Conservation (phyloP, 2,888 invertebrate genomes). For the Anthrax anthrax region DNA sequence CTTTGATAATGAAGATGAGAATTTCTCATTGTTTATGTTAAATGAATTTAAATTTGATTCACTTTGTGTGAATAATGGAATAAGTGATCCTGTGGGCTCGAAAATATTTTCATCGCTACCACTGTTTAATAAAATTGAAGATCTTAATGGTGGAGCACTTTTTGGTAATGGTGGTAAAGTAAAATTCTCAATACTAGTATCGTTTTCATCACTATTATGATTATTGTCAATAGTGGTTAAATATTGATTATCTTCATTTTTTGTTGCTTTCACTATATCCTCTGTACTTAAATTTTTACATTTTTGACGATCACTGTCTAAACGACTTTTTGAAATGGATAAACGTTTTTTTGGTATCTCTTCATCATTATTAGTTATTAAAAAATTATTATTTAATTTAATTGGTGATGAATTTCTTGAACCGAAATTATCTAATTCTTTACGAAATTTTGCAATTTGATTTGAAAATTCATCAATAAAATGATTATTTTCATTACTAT, state of each 20-base stretch:
- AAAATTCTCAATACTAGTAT: not conserved
- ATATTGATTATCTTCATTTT: not conserved
- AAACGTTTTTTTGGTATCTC: not conserved
- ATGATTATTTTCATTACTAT: conserved; percentile 1
- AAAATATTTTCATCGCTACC: conserved; percentile 11
- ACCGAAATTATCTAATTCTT: conserved; percentile 9
- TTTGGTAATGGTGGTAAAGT: conserved; percentile 10
- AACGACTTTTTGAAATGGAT: not conserved
- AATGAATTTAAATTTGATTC: not conserved
- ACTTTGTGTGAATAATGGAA: conserved; percentile 8
- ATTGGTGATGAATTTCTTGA: not conserved
- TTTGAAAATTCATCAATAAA: conserved; percentile 9
- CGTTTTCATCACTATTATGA: not conserved
- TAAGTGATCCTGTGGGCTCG: not conserved
- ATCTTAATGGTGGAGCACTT: conserved; percentile 9
- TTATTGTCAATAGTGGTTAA: no score
- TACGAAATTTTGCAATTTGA: conserved; percentile 8
- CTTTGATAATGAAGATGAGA: not conserved
- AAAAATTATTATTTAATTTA: no score
- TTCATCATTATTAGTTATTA: not conserved
- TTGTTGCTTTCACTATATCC: conserved; percentile 1
- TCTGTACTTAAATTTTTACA: conserved; percentile 4
- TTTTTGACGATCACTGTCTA: conserved; percentile 2
- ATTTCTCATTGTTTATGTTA: not conserved
- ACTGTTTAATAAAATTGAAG: conserved; percentile 5